Percentiles rank a stretch among this genome's conserved stretches.
Conservation (phyloP, 2,113 vertebrate genomes). For the Emydocephalus ijimae region DNA sequence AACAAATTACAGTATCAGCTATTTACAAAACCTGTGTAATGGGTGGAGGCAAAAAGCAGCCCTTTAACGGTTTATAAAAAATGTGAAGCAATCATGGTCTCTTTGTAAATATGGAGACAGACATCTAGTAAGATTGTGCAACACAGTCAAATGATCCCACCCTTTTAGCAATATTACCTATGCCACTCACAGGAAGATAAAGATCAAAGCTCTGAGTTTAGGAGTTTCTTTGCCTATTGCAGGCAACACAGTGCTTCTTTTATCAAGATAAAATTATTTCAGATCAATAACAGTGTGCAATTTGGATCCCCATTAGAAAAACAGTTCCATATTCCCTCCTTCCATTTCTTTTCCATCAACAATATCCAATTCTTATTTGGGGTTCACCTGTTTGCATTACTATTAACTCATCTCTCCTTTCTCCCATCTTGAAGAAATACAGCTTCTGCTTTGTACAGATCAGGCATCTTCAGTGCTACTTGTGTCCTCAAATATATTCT, state of each 20-base stretch:
- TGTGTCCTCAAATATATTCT: slow-evolving; percentile 45
- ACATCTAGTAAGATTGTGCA: slow-evolving; percentile 11
- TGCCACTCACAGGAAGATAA: slow-evolving; percentile 47
- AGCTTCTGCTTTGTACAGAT: slow-evolving; percentile 46
- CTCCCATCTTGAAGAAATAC: slow-evolving; percentile 34
- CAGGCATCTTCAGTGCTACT: slow-evolving; percentile 34
- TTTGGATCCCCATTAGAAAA: slow-evolving; percentile 9
- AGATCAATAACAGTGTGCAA: background rate
- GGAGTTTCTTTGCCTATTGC: slow-evolving; percentile 3
- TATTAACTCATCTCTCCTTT: slow-evolving; percentile 10
- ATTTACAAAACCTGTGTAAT: slow-evolving; percentile 78
- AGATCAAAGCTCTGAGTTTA: slow-evolving; percentile 18
- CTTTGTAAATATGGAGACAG: slow-evolving; percentile 27
- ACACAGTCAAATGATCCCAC: background rate
- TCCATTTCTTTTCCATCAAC: background rate
- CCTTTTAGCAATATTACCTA: slow-evolving; percentile 45
- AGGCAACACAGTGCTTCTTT: slow-evolving; percentile 24
- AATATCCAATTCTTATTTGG: background rate
- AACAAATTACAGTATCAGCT: slow-evolving; percentile 72
- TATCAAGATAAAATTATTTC: slow-evolving; percentile 4
- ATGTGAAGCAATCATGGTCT: slow-evolving; percentile 71
- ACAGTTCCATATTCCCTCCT: background rate
- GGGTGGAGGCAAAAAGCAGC: slow-evolving; percentile 81
- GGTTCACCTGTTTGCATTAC: slow-evolving; percentile 9
- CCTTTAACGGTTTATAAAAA: slow-evolving; percentile 79